phyloP scores from a whole-genome alignment of 1,140 invertebrate genomes.

The Coenobita brevimanus region DNA sequence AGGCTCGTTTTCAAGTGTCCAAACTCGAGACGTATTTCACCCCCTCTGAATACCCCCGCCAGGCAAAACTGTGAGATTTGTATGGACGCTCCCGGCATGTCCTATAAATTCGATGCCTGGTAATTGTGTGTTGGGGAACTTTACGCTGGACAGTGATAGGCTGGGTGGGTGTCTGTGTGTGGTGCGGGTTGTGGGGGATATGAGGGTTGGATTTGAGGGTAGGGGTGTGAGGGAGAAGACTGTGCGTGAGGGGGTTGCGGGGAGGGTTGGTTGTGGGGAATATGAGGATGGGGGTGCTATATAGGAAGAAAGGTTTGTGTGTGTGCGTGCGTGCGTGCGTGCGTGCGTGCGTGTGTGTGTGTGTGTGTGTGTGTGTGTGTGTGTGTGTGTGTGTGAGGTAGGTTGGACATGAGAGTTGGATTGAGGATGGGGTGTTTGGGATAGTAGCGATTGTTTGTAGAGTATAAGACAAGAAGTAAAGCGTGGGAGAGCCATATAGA shows the following conservation, averaged over 20 bases:
- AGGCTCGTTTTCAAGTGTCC: constrained; percentile 39
- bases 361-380: too few relatives aligned
- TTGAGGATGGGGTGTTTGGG: too few relatives aligned
- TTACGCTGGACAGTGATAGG: constrained; percentile 2
- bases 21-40: constrained; percentile 41
- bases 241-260: neutral
- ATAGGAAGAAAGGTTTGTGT: too few relatives aligned
- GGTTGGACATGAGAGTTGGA: too few relatives aligned
- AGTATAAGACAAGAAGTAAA: too few relatives aligned
- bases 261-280: neutral
- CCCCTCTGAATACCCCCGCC: constrained; percentile 14
- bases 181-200: neutral
- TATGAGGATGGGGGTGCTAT: neutral
- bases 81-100: constrained; percentile 24
- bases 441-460: too few relatives aligned
- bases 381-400: too few relatives aligned
- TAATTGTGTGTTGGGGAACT: constrained; percentile 38
- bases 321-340: neutral
- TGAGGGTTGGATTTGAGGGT: neutral
- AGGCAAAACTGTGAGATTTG: constrained; percentile 29
- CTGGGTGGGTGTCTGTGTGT: neutral
- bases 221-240: neutral
- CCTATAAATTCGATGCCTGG: constrained; percentile 15
- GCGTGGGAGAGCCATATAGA: too few relatives aligned
- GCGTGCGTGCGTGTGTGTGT: neutral